A percentile compares a stretch with the other conserved stretches of the same genome.
Evolutionary conservation across 92 coral and sea anemone genomes (phyloP).

Genomic region (Diadumene lineata): DNA sequence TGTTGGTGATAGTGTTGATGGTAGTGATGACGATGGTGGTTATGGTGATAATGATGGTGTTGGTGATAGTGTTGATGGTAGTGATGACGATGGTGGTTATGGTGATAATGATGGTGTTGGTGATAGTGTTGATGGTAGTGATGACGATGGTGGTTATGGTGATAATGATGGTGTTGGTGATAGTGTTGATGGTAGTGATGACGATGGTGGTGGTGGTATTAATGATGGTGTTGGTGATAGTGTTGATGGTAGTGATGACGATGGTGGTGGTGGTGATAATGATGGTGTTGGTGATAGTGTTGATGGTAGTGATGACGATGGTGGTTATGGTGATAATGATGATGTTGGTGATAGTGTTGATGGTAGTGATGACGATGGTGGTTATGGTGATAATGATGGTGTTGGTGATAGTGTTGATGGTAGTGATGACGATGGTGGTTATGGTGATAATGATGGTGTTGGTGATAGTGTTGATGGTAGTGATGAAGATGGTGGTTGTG

Average conservation of each 20-base stretch:
- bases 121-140: background rate
- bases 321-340: background rate
- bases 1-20: background rate
- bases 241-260: conserved; percentile 2
- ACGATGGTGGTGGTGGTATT: background rate
- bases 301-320: background rate
- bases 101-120: background rate
- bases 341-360: background rate
- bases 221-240: background rate
- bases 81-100: background rate
- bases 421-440: background rate
- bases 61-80: background rate
- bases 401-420: background rate
- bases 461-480: too few relatives aligned
- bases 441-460: background rate
- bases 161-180: too few relatives aligned
- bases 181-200: conserved; percentile 9
- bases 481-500: conserved; percentile 1
- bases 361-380: too few relatives aligned
- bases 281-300: background rate
- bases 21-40: conserved; percentile 6
- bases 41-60: background rate
- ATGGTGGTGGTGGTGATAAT: conserved; percentile 7
- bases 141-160: background rate
- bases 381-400: conserved; percentile 1